These are phyloP conservation scores for Salvelinus sp. DNA, from an alignment of 2,113 vertebrate species.

Conservation along the genomic window DNA sequence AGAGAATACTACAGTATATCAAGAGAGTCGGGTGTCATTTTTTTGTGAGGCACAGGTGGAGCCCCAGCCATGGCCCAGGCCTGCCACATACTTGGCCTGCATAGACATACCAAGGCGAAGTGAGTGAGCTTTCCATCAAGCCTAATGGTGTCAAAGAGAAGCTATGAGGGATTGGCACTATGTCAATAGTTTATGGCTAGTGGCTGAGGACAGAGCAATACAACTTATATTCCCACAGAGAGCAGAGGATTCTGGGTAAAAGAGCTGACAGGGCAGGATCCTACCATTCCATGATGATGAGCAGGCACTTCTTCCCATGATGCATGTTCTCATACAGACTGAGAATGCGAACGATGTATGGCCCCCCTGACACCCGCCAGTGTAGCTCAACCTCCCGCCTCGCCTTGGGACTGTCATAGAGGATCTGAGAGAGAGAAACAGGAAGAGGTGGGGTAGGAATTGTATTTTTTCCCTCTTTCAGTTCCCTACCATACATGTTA, in stretches of 20 bases:
- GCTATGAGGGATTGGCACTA: background rate
- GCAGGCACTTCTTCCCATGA: conserved; percentile 91
- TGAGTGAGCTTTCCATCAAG: conserved; percentile 22
- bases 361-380: conserved; percentile 85
- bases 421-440: conserved; percentile 64
- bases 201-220: background rate
- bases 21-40: background rate
- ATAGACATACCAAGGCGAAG: background rate
- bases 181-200: background rate
- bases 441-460: background rate
- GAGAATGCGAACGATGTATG: conserved; percentile 82
- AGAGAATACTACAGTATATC: background rate
- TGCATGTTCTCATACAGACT: conserved; percentile 96
- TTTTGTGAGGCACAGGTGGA: conserved; percentile 14
- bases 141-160: background rate
- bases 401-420: conserved; percentile 92
- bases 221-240: background rate
- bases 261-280: background rate
- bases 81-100: conserved; percentile 12
- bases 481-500: too few species aligned
- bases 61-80: conserved; percentile 2
- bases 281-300: conserved; percentile 98
- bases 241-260: background rate
- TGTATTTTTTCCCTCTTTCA: background rate
- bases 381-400: conserved; percentile 93